A percentile compares a stretch with the other conserved stretches of the same genome.
Evolutionary conservation across 1,140 invertebrate genomes (phyloP).

Genomic region (Dinoponera quadriceps): DNA sequence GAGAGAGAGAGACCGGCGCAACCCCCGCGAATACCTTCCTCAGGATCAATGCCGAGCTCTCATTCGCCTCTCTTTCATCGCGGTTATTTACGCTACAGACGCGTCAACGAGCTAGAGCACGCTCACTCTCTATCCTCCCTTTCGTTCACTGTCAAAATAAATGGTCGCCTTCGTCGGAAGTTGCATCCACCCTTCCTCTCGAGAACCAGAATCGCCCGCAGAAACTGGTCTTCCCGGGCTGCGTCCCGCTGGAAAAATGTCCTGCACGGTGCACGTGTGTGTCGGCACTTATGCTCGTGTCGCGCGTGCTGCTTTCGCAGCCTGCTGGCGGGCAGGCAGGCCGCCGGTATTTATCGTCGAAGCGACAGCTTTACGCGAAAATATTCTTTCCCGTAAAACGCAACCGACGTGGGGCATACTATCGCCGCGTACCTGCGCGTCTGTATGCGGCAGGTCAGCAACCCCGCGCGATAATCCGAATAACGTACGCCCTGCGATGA

Average conservation of each 20-base stretch:
- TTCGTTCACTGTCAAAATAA: constrained; percentile 59
- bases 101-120: constrained; percentile 56
- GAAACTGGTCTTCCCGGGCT: constrained; percentile 60
- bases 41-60: constrained; percentile 4
- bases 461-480: constrained; percentile 33
- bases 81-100: constrained; percentile 57
- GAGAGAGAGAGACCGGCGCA: not conserved
- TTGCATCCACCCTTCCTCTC: constrained; percentile 55
- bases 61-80: constrained; percentile 49
- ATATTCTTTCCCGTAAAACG: constrained; percentile 27
- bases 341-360: constrained; percentile 34
- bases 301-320: constrained; percentile 48
- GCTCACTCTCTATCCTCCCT: constrained; percentile 38
- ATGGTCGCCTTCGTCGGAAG: constrained; percentile 62
- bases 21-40: not conserved
- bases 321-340: constrained; percentile 20
- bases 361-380: constrained; percentile 14
- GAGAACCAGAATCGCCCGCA: constrained; percentile 55
- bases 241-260: constrained; percentile 59
- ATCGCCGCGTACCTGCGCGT: not conserved
- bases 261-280: constrained; percentile 46
- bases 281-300: constrained; percentile 56
- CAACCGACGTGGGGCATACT: not conserved
- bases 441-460: not conserved
- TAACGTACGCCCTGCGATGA: constrained; percentile 44